A percentile compares a stretch with the other conserved stretches of the same genome.
Conservation (phyloP, 2,888 invertebrate genomes). For the Mechanitis mazaeus region DNA sequence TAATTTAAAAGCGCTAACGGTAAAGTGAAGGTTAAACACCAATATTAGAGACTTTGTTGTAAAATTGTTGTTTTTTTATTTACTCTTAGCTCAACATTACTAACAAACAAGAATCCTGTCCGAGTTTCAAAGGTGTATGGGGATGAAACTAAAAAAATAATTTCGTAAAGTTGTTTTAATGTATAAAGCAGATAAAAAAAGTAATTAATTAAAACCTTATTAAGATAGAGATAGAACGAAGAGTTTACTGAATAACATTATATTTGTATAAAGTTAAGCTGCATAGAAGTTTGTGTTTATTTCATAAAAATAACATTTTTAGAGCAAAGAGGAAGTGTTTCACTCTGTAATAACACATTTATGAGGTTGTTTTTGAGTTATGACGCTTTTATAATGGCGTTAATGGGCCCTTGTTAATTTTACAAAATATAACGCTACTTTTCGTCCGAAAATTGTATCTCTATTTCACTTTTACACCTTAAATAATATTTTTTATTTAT, state of each 20-base stretch:
- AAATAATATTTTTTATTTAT: not conserved
- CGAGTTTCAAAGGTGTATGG: too few relatives aligned
- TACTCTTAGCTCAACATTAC: too few relatives aligned
- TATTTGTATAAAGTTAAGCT: not conserved
- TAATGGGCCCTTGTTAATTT: conserved; percentile 20
- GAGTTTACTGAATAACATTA: not conserved
- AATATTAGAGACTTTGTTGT: too few relatives aligned
- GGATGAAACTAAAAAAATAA: too few relatives aligned
- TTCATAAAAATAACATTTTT: not conserved
- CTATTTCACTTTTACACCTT: conserved; percentile 5
- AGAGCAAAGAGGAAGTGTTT: conserved; percentile 19
- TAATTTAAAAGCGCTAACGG: too few relatives aligned
- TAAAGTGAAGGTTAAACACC: too few relatives aligned
- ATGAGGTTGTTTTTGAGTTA: conserved; percentile 21
- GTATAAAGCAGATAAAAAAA: too few relatives aligned
- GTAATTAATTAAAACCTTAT: too few relatives aligned
- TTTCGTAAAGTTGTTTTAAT: too few relatives aligned
- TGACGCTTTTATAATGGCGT: conserved; percentile 22
- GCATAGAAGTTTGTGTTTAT: not conserved
- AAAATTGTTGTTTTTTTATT: too few relatives aligned
- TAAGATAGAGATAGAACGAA: too few relatives aligned
- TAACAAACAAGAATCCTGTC: too few relatives aligned
- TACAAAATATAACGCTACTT: conserved; percentile 6
- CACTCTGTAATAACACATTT: conserved; percentile 25
- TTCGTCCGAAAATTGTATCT: conserved; percentile 5